Base-by-base conservation (phyloP, 2,113 vertebrate species). In the Lepisosteus oculatus region DNA sequence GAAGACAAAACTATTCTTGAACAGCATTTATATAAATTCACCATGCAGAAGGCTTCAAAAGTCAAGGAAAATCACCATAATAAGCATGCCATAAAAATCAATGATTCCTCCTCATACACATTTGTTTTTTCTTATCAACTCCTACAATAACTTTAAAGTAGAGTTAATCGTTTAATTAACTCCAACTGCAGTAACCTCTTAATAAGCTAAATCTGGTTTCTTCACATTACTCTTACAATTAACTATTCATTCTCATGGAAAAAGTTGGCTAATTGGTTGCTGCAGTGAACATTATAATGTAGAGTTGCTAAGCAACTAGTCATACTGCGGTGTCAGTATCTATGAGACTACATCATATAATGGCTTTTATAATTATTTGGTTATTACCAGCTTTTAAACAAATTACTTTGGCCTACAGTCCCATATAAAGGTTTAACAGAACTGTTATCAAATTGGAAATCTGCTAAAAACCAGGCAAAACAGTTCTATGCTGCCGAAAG, bases 251-350 rank as follows among this genome's bases (percentile, higher is more conserved):
- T 85, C 79, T 67, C 68, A 79, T 69, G 79, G 75, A 84, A 81
- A 82, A 74, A 65, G 73, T 72, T 67, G 67, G 82, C 83, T 88
- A 88, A 89, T 85, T 86, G 83, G 87, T 77, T 85, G 79, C 79
- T 82, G 79, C 81, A 73, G 67, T 75, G 70, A 78, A 78, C 77
- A 74, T 79, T 78, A 76, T 68, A 73, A 79, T 79, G 75, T 65
- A 65, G 54, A 55, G 89, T 90, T 89, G 87, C 87, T 83, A 89
- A 89, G 91, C 89, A 85, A 90, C 86, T 72, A 55, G 72, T 75
- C 67, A 70, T 74, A 70, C 77, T 77, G 77, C 77, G 80, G 72
- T 55, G 72, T 78, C 77, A n/a, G 55, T 72, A 74, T 81, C 79
- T 82, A 78, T 79, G 72, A 79, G 75, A 59, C 77, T 76, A 65